phyloP scores from a whole-genome alignment of 2,888 invertebrate species.

The Temnothorax rugatulus region DNA sequence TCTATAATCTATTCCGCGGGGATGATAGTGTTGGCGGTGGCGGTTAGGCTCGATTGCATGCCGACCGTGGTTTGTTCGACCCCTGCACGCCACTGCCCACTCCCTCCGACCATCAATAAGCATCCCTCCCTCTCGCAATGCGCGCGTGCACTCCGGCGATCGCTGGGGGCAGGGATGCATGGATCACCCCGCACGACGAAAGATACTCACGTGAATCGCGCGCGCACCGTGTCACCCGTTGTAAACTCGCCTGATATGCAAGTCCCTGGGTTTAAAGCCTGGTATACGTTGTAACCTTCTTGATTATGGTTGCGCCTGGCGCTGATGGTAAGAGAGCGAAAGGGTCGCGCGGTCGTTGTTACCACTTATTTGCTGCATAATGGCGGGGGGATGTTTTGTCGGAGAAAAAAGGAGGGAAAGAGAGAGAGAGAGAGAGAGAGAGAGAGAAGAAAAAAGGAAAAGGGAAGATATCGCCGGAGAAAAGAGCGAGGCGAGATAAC shows the following conservation, averaged over 20 bases:
- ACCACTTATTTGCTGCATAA: constrained; percentile 81
- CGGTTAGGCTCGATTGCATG: constrained; percentile 76
- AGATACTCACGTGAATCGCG: constrained; percentile 18
- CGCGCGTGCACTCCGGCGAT: constrained; percentile 23
- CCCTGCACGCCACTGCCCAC: constrained; percentile 70
- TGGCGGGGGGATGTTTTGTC: constrained; percentile 74
- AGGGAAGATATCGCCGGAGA: neutral
- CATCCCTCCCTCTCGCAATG: constrained; percentile 37
- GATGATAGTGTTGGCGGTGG: constrained; percentile 78
- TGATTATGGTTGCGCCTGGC: constrained; percentile 64
- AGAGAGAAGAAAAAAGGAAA: neutral
- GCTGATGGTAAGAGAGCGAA: constrained; percentile 26
- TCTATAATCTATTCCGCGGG: constrained; percentile 79
- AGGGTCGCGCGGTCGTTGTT: constrained; percentile 72
- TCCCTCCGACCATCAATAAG: constrained; percentile 52
- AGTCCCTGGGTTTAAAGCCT: neutral
- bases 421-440: neutral
- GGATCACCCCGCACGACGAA: constrained; percentile 20
- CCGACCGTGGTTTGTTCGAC: constrained; percentile 65
- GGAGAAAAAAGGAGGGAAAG: neutral
- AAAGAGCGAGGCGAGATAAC: constrained; percentile 53
- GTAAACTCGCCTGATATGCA: constrained; percentile 30
- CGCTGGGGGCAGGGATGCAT: constrained; percentile 8
- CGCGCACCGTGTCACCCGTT: constrained; percentile 22
- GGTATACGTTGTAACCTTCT: constrained; percentile 53